phyloP scores from a whole-genome alignment of 2,888 invertebrate genomes.

The Cephus runcator region DNA sequence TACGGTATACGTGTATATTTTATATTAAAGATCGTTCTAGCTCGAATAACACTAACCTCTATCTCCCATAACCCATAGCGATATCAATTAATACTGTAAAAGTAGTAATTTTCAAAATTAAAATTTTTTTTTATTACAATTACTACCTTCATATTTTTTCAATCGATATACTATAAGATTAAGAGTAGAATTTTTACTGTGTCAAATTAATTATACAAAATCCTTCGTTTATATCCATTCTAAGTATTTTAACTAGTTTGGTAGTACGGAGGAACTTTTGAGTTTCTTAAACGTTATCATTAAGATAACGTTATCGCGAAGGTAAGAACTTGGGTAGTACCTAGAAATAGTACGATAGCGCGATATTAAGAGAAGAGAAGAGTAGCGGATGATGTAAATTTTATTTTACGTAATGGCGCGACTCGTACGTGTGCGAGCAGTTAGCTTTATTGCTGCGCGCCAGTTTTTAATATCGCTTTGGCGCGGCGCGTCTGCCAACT shows the following conservation, averaged over 20 bases:
- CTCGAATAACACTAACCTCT: neutral
- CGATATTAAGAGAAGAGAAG: neutral
- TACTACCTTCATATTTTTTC: too few relatives aligned
- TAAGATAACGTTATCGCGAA: neutral
- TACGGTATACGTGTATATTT: neutral
- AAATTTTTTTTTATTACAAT: neutral
- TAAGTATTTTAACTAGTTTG: neutral
- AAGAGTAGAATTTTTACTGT: too few relatives aligned
- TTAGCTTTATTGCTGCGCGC: constrained; percentile 57
- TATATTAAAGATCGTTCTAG: neutral
- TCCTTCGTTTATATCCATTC: neutral
- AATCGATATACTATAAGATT: too few relatives aligned
- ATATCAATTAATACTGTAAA: neutral
- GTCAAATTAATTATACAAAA: too few relatives aligned
- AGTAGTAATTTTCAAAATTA: neutral
- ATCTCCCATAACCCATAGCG: neutral
- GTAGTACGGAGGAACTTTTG: neutral
- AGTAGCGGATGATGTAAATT: neutral
- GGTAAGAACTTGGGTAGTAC: neutral
- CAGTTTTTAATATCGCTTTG: constrained; percentile 62
- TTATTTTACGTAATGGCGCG: constrained; percentile 26
- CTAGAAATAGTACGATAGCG: neutral
- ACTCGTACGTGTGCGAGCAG: constrained; percentile 42
- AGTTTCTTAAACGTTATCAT: neutral
- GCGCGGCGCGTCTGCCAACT: constrained; percentile 57